Conservation (phyloP, 2,797 vertebrate genomes). For the Cynopterus sphinx region DNA sequence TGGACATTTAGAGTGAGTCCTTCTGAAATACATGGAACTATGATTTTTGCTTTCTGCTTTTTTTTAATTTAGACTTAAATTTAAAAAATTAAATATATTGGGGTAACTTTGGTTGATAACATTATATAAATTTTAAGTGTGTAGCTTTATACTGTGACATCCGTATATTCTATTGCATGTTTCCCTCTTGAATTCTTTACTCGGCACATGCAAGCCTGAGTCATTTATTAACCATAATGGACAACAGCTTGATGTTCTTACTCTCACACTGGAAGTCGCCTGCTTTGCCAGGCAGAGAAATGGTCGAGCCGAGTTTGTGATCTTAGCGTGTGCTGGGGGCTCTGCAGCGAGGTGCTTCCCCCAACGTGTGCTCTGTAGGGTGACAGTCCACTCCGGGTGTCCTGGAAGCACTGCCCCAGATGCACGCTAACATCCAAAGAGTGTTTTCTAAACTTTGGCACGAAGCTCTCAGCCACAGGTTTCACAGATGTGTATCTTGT, state of each 20-base stretch:
- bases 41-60: neutral
- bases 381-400: neutral
- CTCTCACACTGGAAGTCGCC: neutral
- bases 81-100: neutral
- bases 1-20: neutral
- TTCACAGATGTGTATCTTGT: neutral
- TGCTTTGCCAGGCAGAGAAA: neutral
- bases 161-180: neutral
- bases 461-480: neutral
- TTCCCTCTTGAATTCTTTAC: neutral
- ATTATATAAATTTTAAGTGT: neutral
- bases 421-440: rapidly evolving
- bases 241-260: slow-evolving; percentile 25
- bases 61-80: neutral
- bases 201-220: neutral
- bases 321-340: neutral
- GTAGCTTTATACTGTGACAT: neutral
- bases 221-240: slow-evolving; percentile 37
- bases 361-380: neutral
- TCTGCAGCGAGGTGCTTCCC: neutral
- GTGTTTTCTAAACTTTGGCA: rapidly evolving
- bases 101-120: neutral
- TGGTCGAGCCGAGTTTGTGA: neutral
- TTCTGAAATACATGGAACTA: neutral
- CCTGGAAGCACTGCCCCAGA: neutral